These are phyloP conservation scores for Alethe castanea DNA, from an alignment of 2,113 vertebrate species.

Conservation along the genomic window DNA sequence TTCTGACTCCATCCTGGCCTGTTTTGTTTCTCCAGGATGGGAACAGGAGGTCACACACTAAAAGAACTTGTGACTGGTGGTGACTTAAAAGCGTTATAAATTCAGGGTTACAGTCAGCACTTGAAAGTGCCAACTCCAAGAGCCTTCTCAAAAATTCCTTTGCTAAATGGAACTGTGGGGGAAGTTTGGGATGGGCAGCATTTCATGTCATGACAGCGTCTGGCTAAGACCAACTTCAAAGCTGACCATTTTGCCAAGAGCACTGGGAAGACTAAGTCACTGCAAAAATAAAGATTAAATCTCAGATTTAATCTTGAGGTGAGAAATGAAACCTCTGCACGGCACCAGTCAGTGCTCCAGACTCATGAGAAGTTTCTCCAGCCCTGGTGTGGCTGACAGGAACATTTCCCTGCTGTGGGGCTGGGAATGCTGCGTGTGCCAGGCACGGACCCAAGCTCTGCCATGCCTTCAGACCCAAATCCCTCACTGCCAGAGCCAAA, in stretches of 20 bases:
- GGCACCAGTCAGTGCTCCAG: neutral
- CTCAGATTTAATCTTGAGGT: slow-evolving; percentile 11
- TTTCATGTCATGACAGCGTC: neutral
- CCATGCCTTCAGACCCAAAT: accelerated
- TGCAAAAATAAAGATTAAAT: slow-evolving; percentile 10
- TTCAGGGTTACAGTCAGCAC: neutral
- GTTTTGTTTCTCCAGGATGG: neutral
- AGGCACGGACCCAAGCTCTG: neutral
- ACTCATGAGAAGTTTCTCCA: neutral
- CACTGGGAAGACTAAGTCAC: neutral
- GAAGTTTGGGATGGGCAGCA: slow-evolving; percentile 9
- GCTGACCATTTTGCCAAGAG: neutral
- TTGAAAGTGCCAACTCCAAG: slow-evolving; percentile 8
- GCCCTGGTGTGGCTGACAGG: neutral
- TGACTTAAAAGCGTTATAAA: neutral
- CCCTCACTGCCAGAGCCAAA: neutral
- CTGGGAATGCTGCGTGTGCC: neutral
- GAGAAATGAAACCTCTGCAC: neutral
- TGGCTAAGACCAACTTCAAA: slow-evolving; percentile 14
- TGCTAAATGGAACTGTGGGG: neutral
- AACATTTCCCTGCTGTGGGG: neutral
- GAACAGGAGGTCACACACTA: neutral
- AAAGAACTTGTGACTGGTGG: neutral
- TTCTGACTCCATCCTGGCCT: neutral
- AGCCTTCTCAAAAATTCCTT: slow-evolving; percentile 11